These are phyloP conservation scores for Labrus mixtus DNA, from an alignment of 2,113 vertebrate genomes.

Conservation along the genomic window DNA sequence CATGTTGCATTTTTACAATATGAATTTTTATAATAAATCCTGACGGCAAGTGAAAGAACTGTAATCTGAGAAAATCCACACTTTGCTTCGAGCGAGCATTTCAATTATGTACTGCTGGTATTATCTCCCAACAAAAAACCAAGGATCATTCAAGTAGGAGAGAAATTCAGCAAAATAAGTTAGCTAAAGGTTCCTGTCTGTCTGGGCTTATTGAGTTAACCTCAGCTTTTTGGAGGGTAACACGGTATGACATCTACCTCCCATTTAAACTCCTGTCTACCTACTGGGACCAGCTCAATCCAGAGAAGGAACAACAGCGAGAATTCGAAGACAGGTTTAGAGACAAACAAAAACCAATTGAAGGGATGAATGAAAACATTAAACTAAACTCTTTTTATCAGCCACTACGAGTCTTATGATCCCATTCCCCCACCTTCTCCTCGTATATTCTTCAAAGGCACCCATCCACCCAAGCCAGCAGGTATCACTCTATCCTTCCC, in stretches of 20 bases:
- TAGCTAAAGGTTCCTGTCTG: slow-evolving; percentile 1
- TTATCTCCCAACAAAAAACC: not conserved
- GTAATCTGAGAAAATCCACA: slow-evolving; percentile 7
- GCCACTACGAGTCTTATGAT: slow-evolving; percentile 36
- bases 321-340: slow-evolving; percentile 14
- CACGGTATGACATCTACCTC: not conserved
- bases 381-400: slow-evolving; percentile 26
- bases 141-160: not conserved
- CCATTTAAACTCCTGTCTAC: not conserved
- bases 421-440: slow-evolving; percentile 14
- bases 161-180: not conserved
- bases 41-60: not conserved
- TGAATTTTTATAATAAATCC: too few species aligned
- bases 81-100: not conserved
- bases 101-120: not conserved
- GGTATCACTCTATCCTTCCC: slow-evolving; percentile 21
- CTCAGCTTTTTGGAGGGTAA: not conserved
- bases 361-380: slow-evolving; percentile 12
- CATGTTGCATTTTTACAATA: not conserved
- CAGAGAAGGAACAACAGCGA: slow-evolving; percentile 4
- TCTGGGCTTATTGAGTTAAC: not conserved
- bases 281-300: slow-evolving; percentile 3
- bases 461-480: slow-evolving; percentile 34
- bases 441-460: slow-evolving; percentile 49
- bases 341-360: slow-evolving; percentile 17